Evolutionary conservation across 1,140 invertebrate species (phyloP), one percentile per base, ranked within the genome.

Genomic region (Drosophila saltans): DNA sequence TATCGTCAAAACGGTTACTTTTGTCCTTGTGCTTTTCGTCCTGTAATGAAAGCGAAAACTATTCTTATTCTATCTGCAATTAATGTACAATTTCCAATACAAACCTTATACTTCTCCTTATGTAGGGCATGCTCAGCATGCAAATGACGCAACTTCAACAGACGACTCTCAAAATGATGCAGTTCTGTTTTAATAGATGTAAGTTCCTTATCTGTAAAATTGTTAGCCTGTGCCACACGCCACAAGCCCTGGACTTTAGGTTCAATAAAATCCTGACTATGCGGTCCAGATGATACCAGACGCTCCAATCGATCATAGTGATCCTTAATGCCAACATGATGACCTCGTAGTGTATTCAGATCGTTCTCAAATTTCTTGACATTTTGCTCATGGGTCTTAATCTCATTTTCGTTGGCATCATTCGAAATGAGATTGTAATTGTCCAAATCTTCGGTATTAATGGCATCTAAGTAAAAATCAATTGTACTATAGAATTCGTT

Each of bases 181-280:
- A 99, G 92, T 92, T 98, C 97, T 55, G 95, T 95, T 95, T 96
- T 96, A 48, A 99, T 94, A 2, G 97, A 97, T 71, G 95, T 94
- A 7, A 98, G 92, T 93, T 98, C 97, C 76, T 96, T 94, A 4
- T 94, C 92, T 45, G 95, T 95, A 91, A 98, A 98, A 91, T 97
- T 96, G 30, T 95, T 94, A 71, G 96, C 94, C 10, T 96, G 85
- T 1, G 97, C 98, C 55, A 97, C 93, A 77, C 94, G 95, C 97
- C 97, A 99, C 33, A 99, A 92, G 4, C 95, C 95, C 92, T 97
- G 95, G 2, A 98, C 97, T 93, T 97, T 97, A 0, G 96, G 96
- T 86, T 98, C 97, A 21, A 97, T 94, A 92, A 99, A 98, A 77
- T 98, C 97, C 90, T 95, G 95, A 75, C 95, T 96, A 66, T 95